Conservation (phyloP, 2,797 vertebrate genomes). For the Leptoclinus maculatus region DNA sequence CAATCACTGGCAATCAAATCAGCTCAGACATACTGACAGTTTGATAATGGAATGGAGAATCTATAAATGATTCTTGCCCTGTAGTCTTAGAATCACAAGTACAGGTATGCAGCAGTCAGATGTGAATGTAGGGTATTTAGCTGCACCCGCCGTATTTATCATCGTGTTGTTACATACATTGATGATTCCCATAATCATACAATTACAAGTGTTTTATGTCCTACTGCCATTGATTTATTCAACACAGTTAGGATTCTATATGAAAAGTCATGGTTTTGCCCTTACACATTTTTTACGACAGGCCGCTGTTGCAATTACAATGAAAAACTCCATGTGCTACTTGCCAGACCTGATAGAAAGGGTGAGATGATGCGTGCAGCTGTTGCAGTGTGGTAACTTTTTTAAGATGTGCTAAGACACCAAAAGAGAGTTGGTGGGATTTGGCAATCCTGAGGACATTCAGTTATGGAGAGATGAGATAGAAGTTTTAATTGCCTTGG, state of each 20-base stretch:
- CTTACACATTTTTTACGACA: background rate
- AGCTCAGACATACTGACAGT: constrained; percentile 20
- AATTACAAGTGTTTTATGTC: too few relatives aligned
- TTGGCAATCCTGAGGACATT: constrained; percentile 20
- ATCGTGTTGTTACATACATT: background rate
- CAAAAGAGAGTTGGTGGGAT: constrained; percentile 29
- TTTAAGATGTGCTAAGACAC: constrained; percentile 21
- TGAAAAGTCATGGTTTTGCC: constrained; percentile 5
- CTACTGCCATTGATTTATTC: background rate
- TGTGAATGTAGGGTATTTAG: background rate
- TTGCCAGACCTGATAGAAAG: constrained; percentile 35
- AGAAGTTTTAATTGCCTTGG: constrained; percentile 35
- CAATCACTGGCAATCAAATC: constrained; percentile 15
- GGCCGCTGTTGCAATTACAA: constrained; percentile 30
- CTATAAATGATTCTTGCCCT: constrained; percentile 9
- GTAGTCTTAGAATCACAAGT: constrained; percentile 9
- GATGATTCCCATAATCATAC: too few relatives aligned
- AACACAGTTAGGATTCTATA: background rate
- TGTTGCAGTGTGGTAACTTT: constrained; percentile 29
- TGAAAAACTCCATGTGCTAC: constrained; percentile 11
- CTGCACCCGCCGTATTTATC: background rate
- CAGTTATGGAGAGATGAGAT: constrained; percentile 28
- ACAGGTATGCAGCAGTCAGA: constrained; percentile 9
- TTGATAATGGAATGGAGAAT: constrained; percentile 17
- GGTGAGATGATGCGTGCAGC: constrained; percentile 30